Conservation (phyloP, 2,113 vertebrate genomes). For the Perccottus glenii region DNA sequence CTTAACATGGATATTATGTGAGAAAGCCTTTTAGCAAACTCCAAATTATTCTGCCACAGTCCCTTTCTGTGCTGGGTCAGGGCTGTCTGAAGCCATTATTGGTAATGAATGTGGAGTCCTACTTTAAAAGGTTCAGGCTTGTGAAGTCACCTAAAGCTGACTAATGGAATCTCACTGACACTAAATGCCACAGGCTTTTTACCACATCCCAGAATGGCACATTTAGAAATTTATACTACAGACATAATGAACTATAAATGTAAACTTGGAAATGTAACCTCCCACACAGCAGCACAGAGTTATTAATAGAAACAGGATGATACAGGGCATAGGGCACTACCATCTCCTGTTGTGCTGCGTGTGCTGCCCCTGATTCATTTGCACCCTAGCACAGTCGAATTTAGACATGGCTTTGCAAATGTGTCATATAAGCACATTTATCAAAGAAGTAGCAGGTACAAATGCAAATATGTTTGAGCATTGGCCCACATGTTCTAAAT, state of each 20-base stretch:
- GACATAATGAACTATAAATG: conserved; percentile 77
- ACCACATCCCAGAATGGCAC: conserved; percentile 71
- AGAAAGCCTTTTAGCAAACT: conserved; percentile 83
- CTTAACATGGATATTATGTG: conserved; percentile 85
- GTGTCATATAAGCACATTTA: conserved; percentile 12
- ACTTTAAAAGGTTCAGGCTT: conserved; percentile 84
- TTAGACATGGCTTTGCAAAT: conserved; percentile 29
- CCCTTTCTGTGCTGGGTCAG: conserved; percentile 79
- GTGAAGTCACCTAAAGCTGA: conserved; percentile 82
- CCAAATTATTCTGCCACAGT: conserved; percentile 80
- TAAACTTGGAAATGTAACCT: conserved; percentile 69
- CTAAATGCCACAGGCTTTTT: conserved; percentile 70
- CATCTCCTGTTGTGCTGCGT: conserved; percentile 9
- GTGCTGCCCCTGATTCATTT: conserved; percentile 32
- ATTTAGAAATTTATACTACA: conserved; percentile 68
- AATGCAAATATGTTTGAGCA: conserved; percentile 23
- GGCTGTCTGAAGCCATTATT: conserved; percentile 82
- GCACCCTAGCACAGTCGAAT: conserved; percentile 1
- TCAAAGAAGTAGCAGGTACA: conserved; percentile 35
- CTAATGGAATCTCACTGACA: conserved; percentile 84
- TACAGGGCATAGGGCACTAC: conserved; percentile 17
- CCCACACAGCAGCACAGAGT: conserved; percentile 54
- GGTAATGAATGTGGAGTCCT: conserved; percentile 85
- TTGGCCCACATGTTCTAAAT: conserved; percentile 43
- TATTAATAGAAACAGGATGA: conserved; percentile 61